These are phyloP conservation scores for Drosophila gunungcola DNA, from an alignment of 1,140 invertebrate species.

Conservation along the genomic window DNA sequence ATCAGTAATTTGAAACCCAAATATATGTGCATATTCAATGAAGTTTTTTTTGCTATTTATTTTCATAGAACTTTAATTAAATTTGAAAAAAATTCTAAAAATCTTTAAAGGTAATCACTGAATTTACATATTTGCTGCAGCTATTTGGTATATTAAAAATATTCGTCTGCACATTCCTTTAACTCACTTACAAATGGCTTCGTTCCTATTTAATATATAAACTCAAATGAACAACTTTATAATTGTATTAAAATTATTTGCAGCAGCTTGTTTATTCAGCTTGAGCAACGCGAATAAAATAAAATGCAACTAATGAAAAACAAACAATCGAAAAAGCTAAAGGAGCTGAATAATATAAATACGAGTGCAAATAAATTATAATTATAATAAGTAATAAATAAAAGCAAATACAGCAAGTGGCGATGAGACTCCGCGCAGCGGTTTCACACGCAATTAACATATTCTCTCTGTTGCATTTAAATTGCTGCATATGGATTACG, in stretches of 20 bases:
- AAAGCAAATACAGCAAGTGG: constrained; percentile 61
- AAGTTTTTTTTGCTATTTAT: too few relatives aligned
- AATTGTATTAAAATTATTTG: background rate
- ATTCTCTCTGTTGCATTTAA: constrained; percentile 79
- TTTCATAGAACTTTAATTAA: too few relatives aligned
- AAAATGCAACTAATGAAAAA: constrained; percentile 22
- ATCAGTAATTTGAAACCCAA: too few relatives aligned
- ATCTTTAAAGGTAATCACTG: too few relatives aligned
- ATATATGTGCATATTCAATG: too few relatives aligned
- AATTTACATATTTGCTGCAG: too few relatives aligned
- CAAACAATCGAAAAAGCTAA: constrained; percentile 10
- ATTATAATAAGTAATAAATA: constrained; percentile 77
- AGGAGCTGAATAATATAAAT: constrained; percentile 16
- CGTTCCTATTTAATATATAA: too few relatives aligned
- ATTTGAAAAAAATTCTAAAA: too few relatives aligned
- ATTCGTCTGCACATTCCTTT: too few relatives aligned
- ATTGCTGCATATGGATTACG: constrained; percentile 68
- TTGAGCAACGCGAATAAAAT: background rate
- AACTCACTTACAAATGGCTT: too few relatives aligned
- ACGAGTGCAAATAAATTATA: constrained; percentile 44
- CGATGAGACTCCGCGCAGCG: constrained; percentile 65
- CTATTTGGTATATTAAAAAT: too few relatives aligned
- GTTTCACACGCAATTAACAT: constrained; percentile 83
- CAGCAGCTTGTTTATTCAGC: background rate
- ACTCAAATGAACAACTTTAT: background rate